Evolutionary conservation across 2,888 invertebrate species (phyloP).

Genomic region (Clostera curtula): DNA sequence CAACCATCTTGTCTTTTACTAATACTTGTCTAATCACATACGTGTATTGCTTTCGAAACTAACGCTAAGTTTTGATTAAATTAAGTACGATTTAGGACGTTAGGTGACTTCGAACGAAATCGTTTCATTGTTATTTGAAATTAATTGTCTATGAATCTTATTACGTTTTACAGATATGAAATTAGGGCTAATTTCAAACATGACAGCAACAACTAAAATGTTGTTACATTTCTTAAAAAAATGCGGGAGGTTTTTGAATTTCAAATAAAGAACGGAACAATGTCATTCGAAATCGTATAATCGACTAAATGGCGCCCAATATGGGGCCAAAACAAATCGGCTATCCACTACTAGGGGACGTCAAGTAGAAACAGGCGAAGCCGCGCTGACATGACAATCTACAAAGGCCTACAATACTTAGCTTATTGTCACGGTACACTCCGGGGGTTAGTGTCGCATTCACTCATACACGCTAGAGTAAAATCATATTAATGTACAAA

Average conservation of each 20-base stretch:
- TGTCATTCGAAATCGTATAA: no score
- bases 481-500: constrained; percentile 19
- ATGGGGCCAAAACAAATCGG: constrained; percentile 2
- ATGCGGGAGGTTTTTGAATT: no score
- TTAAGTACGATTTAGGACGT: constrained; percentile 31
- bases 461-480: constrained; percentile 51
- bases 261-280: no score
- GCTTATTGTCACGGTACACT: constrained; percentile 67
- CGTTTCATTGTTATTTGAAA: no score
- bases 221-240: no score
- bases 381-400: constrained; percentile 33
- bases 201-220: no score
- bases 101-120: no score
- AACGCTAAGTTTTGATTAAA: constrained; percentile 30
- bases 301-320: constrained; percentile 10
- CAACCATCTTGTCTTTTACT: constrained; percentile 69
- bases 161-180: no score
- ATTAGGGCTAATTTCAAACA: no score
- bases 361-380: constrained; percentile 15
- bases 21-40: constrained; percentile 63
- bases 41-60: constrained; percentile 57
- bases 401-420: constrained; percentile 51
- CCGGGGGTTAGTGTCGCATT: constrained; percentile 59
- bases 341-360: not conserved
- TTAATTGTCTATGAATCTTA: no score